phyloP scores from a whole-genome alignment of 2,113 vertebrate genomes.

The Stegostoma tigrinum region DNA sequence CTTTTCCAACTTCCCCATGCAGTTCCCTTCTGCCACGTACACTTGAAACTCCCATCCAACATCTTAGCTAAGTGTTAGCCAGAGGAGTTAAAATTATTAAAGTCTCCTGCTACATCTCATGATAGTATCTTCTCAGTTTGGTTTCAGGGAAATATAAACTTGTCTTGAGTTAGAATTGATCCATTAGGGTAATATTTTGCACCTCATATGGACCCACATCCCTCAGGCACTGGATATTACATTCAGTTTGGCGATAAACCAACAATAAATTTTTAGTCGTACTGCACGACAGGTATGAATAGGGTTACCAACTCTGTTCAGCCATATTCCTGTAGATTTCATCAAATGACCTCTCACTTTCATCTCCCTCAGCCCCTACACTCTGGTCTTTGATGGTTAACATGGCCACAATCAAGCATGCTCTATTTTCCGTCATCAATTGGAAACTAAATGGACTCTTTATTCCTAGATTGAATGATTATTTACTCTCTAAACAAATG shows the following conservation, averaged over 20 bases:
- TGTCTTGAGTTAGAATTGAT: not conserved
- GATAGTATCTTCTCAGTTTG: too few species aligned
- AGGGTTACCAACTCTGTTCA: not conserved
- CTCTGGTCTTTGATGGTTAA: not conserved
- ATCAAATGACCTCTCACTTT: not conserved
- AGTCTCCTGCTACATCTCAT: not conserved
- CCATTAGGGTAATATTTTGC: not conserved
- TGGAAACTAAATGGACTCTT: not conserved
- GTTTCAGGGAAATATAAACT: not conserved
- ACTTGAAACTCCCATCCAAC: not conserved
- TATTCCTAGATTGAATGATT: not conserved
- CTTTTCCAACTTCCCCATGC: not conserved
- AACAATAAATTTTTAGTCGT: not conserved
- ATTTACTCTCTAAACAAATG: not conserved
- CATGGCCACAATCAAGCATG: not conserved
- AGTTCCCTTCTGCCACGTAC: not conserved
- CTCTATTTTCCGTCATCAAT: not conserved
- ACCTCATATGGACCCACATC: not conserved
- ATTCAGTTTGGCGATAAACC: not conserved
- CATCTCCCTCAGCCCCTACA: not conserved
- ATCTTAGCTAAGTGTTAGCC: not conserved
- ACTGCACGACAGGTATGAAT: not conserved
- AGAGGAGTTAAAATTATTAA: not conserved
- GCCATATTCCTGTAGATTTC: not conserved
- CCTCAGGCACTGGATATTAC: not conserved